A percentile compares a stretch with the other conserved stretches of the same genome.
These are phyloP conservation scores for Pheosia gnoma DNA, from an alignment of 2,888 invertebrate species.

Conservation along the genomic window DNA sequence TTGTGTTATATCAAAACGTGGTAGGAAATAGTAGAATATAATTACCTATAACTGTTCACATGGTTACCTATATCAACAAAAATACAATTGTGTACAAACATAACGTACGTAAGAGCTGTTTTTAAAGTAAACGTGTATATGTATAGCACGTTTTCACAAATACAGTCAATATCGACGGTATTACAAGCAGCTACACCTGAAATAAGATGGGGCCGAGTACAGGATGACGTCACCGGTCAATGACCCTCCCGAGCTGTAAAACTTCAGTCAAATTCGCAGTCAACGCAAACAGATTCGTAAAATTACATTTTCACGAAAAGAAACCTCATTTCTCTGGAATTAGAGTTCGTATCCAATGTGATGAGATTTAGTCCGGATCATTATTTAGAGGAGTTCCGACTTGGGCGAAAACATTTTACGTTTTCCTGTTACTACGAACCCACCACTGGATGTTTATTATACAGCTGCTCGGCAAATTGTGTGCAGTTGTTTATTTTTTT, in stretches of 20 bases:
- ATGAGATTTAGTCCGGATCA: constrained; percentile 19
- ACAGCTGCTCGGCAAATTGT: constrained; percentile 25
- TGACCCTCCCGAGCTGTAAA: constrained; percentile 62
- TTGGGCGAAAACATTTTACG: constrained; percentile 35
- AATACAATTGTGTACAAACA: background rate
- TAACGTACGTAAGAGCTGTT: constrained; percentile 10
- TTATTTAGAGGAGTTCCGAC: constrained; percentile 37
- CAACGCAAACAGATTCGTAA: constrained; percentile 62
- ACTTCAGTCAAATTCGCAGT: constrained; percentile 71
- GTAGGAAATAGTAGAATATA: background rate
- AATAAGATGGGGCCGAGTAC: constrained; percentile 45
- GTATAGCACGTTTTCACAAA: constrained; percentile 16
- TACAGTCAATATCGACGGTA: constrained; percentile 6
- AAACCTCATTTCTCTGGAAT: constrained; percentile 25
- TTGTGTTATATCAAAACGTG: background rate
- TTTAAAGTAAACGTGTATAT: constrained; percentile 9
- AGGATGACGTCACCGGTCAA: constrained; percentile 69
- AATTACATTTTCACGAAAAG: constrained; percentile 26
- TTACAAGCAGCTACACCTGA: constrained; percentile 31
- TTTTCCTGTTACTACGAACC: constrained; percentile 53
- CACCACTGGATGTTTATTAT: constrained; percentile 41
- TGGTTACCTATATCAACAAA: too few relatives aligned
- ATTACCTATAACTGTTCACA: too few relatives aligned
- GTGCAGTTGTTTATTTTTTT: constrained; percentile 4
- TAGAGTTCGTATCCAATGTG: constrained; percentile 34